Base-by-base conservation (phyloP, 2,797 vertebrate species). In the Dallia pectoralis region DNA sequence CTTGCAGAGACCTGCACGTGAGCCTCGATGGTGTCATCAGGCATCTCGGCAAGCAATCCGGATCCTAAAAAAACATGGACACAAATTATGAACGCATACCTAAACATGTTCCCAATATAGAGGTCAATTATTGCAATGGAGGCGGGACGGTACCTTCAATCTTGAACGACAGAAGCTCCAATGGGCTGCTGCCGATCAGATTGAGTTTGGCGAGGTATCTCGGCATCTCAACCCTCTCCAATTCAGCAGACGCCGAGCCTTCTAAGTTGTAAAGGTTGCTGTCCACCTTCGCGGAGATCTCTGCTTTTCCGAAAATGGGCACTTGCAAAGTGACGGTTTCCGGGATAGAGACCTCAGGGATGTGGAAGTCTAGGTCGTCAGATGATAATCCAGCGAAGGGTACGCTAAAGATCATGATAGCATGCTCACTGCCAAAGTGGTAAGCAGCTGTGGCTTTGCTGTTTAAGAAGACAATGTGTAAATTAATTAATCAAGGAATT, bases 201-300 rank as follows among this genome's bases (percentile, higher is more conserved):
- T 83, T 83, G 67, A 96, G 94, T 36, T 72, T 93, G 53, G 93
- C 88, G 74, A 85, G 94, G 70, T 96, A 85, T 14, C 87, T 82
- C 74, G 90, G 81, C 51, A 85, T 79, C 47, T 95, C 90, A 9
- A 75, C 77, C 73, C 91, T 88, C 78, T 91, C 94, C 87, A 95
- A 95, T 29, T 94, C 95, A 0, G 88, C 91, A 16, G 85, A 90
- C 67, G 92, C 87, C 0, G 86, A 89, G 16, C 90, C 94, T 0
- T 96, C 93, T 90, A 96, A 92, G 80, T 96, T 90, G 76, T 99
- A 99, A 32, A 95, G 80, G 87, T 98, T 99, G 91, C 94, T 97
- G 77, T 87, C 91, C 77, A 99, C 49, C 0, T 91, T 87, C 22
- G 94, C 81, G 63, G 93, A 94, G 74, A 96, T 25, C 69, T 97